Evolutionary conservation across 2,888 invertebrate species (phyloP).

Genomic region (Apoda limacodes): DNA sequence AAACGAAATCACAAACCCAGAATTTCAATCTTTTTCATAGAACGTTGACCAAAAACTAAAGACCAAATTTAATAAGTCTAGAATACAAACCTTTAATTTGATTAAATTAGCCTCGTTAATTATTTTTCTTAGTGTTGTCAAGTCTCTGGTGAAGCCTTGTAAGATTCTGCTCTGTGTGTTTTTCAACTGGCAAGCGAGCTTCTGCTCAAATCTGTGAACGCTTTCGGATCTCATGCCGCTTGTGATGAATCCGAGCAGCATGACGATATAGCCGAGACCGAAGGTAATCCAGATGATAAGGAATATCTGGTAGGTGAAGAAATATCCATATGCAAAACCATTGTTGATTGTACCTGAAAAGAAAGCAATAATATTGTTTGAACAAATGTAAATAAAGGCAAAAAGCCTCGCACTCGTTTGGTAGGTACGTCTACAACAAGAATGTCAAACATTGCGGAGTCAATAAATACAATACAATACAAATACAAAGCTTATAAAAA

Average conservation of each 20-base stretch:
- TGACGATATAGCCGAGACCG: slow-evolving; percentile 90
- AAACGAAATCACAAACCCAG: no score
- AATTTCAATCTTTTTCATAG: no score
- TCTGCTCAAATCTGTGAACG: slow-evolving; percentile 79
- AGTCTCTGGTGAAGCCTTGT: slow-evolving; percentile 80
- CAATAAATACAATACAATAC: no score
- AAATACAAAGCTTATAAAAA: no score
- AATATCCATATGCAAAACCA: slow-evolving; percentile 70
- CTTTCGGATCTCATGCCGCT: slow-evolving; percentile 81
- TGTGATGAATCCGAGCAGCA: slow-evolving; percentile 89
- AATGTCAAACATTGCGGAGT: no score
- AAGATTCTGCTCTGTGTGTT: slow-evolving; percentile 83
- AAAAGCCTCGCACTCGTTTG: no score
- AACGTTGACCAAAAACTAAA: no score
- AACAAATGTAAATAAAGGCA: no score
- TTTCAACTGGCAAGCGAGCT: slow-evolving; percentile 80
- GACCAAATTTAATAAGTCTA: no score
- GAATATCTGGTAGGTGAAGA: slow-evolving; percentile 81
- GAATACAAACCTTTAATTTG: slow-evolving; percentile 88
- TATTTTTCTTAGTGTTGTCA: slow-evolving; percentile 77
- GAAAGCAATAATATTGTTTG: no score
- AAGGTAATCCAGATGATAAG: slow-evolving; percentile 91
- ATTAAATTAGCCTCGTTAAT: slow-evolving; percentile 86
- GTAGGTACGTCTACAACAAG: no score
- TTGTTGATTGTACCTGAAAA: slow-evolving; percentile 60